These are phyloP conservation scores for Osmerus mordax DNA, from an alignment of 2,113 vertebrate genomes.

Conservation along the genomic window DNA sequence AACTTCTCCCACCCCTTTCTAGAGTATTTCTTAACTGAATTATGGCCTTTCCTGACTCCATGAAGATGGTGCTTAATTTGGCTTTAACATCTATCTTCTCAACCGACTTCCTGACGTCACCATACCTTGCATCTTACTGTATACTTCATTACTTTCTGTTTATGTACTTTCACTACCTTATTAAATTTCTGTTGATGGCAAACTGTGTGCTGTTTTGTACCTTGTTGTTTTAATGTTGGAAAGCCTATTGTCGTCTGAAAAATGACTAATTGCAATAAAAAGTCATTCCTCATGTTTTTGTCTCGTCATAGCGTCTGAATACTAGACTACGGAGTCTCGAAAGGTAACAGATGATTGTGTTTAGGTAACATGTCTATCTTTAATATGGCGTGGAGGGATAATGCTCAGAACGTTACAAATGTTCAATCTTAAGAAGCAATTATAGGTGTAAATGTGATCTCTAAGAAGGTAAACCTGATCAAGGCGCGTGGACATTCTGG, in stretches of 20 bases:
- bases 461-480: no score
- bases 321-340: no score
- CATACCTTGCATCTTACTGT: constrained; percentile 57
- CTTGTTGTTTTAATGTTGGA: constrained; percentile 70
- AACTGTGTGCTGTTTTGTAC: constrained; percentile 76
- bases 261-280: constrained; percentile 80
- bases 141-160: constrained; percentile 67
- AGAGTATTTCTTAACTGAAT: constrained; percentile 63
- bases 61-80: constrained; percentile 79
- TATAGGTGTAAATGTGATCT: not conserved
- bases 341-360: no score
- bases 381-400: no score
- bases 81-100: constrained; percentile 69
- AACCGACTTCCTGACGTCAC: constrained; percentile 67
- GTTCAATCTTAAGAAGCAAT: not conserved
- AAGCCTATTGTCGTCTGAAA: constrained; percentile 75
- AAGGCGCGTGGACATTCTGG: not conserved
- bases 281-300: constrained; percentile 67
- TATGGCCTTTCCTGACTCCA: constrained; percentile 73
- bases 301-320: constrained; percentile 39
- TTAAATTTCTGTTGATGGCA: constrained; percentile 76
- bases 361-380: no score
- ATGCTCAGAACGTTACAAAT: not conserved
- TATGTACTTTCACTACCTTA: constrained; percentile 75
- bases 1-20: constrained; percentile 60